Conservation (phyloP, 2,888 invertebrate genomes). For the Melanargia galathea region DNA sequence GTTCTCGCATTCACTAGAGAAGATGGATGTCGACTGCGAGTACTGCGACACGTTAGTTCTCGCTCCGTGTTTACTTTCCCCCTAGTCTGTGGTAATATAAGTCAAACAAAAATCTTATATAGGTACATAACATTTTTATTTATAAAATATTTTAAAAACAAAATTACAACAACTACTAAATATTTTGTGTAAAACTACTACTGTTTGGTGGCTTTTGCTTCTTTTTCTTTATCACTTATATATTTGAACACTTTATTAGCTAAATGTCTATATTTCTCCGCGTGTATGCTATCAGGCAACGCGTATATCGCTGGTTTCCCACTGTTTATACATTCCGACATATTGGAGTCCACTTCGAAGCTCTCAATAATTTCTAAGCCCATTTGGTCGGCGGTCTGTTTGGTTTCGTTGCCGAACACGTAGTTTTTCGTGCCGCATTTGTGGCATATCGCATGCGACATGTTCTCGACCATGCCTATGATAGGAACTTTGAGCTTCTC, state of each 20-base stretch:
- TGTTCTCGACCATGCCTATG: constrained; percentile 95
- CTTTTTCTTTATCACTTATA: constrained; percentile 63
- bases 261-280: constrained; percentile 71
- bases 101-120: constrained; percentile 47
- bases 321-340: constrained; percentile 86
- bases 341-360: constrained; percentile 87
- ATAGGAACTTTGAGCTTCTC: constrained; percentile 91
- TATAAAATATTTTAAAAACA: constrained; percentile 59
- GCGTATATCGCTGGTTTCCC: constrained; percentile 89
- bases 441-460: constrained; percentile 90
- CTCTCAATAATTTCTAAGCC: constrained; percentile 85
- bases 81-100: constrained; percentile 35
- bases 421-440: constrained; percentile 88
- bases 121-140: constrained; percentile 53
- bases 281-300: constrained; percentile 81
- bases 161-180: constrained; percentile 52
- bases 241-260: constrained; percentile 76
- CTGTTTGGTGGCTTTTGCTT: constrained; percentile 55
- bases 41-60: too few species aligned
- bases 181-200: constrained; percentile 47
- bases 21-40: too few species aligned
- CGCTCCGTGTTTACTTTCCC: background rate
- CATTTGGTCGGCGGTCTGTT: constrained; percentile 84
- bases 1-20: too few species aligned
- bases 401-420: constrained; percentile 87